Percentiles rank a stretch among this genome's conserved stretches.
phyloP scores from a whole-genome alignment of 2,113 vertebrate genomes.

The Dicaeum eximium region DNA sequence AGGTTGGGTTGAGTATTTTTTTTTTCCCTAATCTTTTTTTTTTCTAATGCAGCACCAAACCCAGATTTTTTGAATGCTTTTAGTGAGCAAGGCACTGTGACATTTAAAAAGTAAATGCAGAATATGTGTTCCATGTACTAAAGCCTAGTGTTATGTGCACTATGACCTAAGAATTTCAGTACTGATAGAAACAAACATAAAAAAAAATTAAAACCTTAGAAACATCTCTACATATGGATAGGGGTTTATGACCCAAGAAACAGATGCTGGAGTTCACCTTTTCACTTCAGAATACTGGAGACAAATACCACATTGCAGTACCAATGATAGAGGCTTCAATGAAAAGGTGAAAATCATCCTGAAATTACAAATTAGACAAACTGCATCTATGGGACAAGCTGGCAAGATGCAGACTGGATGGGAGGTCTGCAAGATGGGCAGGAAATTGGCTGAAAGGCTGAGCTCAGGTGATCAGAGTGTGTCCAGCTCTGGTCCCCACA shows the following conservation, averaged over 20 bases:
- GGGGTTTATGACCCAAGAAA: not conserved
- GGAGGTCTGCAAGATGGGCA: not conserved
- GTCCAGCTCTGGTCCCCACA: not conserved
- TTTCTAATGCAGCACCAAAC: not conserved
- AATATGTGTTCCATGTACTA: not conserved
- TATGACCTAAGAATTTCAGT: not conserved
- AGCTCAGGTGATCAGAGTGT: not conserved
- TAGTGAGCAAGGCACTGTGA: not conserved
- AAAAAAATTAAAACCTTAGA: not conserved
- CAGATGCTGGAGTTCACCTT: not conserved
- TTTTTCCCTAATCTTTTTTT: not conserved
- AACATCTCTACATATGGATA: not conserved
- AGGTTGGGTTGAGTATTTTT: not conserved
- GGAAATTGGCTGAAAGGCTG: not conserved
- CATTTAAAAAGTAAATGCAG: conserved; percentile 14
- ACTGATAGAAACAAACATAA: not conserved
- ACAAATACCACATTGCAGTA: not conserved
- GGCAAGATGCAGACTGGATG: not conserved
- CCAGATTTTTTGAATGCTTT: not conserved
- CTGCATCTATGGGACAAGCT: not conserved
- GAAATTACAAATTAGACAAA: not conserved
- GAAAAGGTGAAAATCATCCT: not conserved
- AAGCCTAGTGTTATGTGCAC: not conserved
- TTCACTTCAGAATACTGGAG: not conserved
- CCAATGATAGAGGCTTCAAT: not conserved